Conservation (phyloP, 2,797 vertebrate genomes). For the Botia kubotai region DNA sequence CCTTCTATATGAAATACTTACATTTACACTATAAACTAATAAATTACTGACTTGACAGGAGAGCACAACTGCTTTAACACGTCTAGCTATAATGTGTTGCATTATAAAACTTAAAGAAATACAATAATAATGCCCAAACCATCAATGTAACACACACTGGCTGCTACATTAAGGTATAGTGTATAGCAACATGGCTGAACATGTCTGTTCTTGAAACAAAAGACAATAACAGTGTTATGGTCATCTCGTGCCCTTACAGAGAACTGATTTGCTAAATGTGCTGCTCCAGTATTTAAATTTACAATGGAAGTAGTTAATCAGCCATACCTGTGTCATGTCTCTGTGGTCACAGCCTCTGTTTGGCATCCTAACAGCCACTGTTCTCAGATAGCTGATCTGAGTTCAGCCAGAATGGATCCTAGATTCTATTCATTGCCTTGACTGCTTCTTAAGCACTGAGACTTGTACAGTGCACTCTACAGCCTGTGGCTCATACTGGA, state of each 20-base stretch:
- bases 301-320: not conserved
- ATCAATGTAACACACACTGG: not conserved
- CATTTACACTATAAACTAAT: not conserved
- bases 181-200: slow-evolving; percentile 35
- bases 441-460: slow-evolving; percentile 35
- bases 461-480: slow-evolving; percentile 30
- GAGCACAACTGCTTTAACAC: too few relatives aligned
- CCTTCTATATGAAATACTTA: not conserved
- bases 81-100: not conserved
- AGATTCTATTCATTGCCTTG: slow-evolving; percentile 19
- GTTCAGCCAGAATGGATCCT: slow-evolving; percentile 31
- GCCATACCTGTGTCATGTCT: slow-evolving; percentile 57
- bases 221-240: not conserved
- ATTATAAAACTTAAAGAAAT: not conserved
- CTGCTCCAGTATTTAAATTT: not conserved
- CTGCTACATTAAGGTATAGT: not conserved
- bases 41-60: not conserved
- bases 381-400: slow-evolving; percentile 33
- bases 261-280: not conserved
- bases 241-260: not conserved
- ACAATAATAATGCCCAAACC: not conserved
- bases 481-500: slow-evolving; percentile 30
- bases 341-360: slow-evolving; percentile 44
- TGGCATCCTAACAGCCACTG: slow-evolving; percentile 37
- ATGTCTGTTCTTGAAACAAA: not conserved